Conservation (phyloP, 2,113 vertebrate species). For the Notarius quadriscutis region DNA sequence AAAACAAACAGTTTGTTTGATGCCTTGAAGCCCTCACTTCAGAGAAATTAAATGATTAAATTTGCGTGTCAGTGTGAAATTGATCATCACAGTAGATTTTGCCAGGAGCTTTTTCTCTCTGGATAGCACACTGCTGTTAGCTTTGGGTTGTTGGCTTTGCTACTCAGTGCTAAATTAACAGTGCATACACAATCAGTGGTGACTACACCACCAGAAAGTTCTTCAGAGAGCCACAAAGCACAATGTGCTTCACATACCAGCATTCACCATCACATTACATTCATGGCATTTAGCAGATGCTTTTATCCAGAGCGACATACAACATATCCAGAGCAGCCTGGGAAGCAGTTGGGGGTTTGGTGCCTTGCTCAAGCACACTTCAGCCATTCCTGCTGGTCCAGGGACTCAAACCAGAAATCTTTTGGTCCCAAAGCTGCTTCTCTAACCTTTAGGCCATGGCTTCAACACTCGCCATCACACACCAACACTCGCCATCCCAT, state of each 20-base stretch:
- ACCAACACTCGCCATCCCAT: not conserved
- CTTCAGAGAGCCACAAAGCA: not conserved
- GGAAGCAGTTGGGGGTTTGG: too few species aligned
- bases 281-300: too few species aligned
- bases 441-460: too few species aligned
- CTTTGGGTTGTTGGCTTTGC: conserved; percentile 58
- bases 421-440: too few species aligned
- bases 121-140: conserved; percentile 48
- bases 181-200: not conserved
- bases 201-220: not conserved
- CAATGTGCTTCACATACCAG: not conserved
- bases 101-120: not conserved
- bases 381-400: too few species aligned
- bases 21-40: not conserved
- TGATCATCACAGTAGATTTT: conserved; percentile 19
- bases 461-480: too few species aligned
- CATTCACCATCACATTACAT: not conserved
- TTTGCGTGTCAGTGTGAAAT: not conserved
- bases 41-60: not conserved
- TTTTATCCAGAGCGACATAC: too few species aligned
- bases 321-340: too few species aligned
- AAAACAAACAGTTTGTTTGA: not conserved
- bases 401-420: too few species aligned
- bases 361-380: too few species aligned
- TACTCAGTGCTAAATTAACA: conserved; percentile 8